phyloP scores from a whole-genome alignment of 2,888 invertebrate genomes.

The Rhopalosiphum nymphaeae region DNA sequence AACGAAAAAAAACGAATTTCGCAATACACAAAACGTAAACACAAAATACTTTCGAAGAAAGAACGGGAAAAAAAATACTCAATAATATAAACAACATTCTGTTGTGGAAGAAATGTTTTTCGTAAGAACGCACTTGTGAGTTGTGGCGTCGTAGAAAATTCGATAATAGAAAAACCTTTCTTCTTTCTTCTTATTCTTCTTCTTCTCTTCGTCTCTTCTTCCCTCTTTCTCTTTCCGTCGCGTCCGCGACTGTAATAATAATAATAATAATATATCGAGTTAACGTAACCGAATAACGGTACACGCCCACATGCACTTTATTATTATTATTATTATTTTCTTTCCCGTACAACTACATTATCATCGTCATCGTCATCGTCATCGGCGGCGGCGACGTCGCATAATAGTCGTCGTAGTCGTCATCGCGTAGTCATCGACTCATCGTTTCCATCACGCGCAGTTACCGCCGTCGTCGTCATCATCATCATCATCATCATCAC shows the following conservation, averaged over 20 bases:
- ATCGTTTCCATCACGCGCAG: slow-evolving; percentile 15
- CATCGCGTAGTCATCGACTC: slow-evolving; percentile 6
- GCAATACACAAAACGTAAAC: not conserved
- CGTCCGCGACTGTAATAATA: slow-evolving; percentile 30
- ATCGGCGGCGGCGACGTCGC: not conserved
- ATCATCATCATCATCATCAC: slow-evolving; percentile 9
- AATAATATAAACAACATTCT: slow-evolving; percentile 43
- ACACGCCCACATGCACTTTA: slow-evolving; percentile 61
- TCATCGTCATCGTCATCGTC: slow-evolving; percentile 24
- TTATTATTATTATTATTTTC: slow-evolving; percentile 45
- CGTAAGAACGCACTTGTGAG: not conserved
- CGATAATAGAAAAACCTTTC: slow-evolving; percentile 58
- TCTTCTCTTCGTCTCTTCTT: not conserved
- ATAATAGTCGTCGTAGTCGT: slow-evolving; percentile 7
- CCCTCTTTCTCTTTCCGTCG: slow-evolving; percentile 1
- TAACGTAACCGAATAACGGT: slow-evolving; percentile 65
- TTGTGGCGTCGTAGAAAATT: slow-evolving; percentile 59
- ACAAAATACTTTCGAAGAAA: not conserved
- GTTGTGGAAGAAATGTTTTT: slow-evolving; percentile 23
- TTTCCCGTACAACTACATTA: slow-evolving; percentile 31
- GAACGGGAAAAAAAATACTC: not conserved
- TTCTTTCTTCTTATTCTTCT: slow-evolving; percentile 37
- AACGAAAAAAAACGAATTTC: slow-evolving; percentile 13
- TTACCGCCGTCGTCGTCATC: not conserved
- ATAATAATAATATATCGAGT: slow-evolving; percentile 6